Base-by-base conservation (phyloP, 2,113 vertebrate genomes). In the Onychostruthus taczanowskii region DNA sequence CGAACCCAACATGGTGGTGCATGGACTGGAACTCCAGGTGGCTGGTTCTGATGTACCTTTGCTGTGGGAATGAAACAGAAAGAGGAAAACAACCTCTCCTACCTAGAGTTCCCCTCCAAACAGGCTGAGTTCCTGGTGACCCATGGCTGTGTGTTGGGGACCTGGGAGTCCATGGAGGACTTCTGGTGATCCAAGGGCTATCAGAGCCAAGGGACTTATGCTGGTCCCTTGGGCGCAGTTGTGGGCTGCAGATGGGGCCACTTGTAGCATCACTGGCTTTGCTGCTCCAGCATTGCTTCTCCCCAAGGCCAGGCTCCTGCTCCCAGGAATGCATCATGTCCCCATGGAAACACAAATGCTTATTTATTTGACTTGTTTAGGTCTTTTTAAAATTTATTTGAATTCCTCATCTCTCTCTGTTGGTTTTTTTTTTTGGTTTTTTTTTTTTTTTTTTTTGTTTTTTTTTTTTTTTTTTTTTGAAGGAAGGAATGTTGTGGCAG, bases 181-280 rank as follows among this genome's bases (percentile, higher is more conserved):
- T 52, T 27, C 27, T 72, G 53, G 26, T 63, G 53, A 7, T 24
- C 59, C 55, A 4, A 13, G 69, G 37, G 44, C 47, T 43, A 0
- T 20, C 0, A 1, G 59, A 61, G 50, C 79, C 1, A 3, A 17
- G 84, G 44, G 37, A 15, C 11, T 1, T 1, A 0, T 1, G 27
- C 64, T 0, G 0, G 16, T 92, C 39, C 31, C 39, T 47, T 0
- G 4, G 56, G 31, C 0, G 0, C 43, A 10, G 43, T 3, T 1
- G 2, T 24, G 61, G 30, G 52, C 66, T 55, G 39, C 55, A 44
- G 0, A 0, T 7, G 52, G 15, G 15, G 21, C 19, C 12, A 1
- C 67, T 53, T 3, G 5, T 21, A 56, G 18, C 23, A 9, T 61
- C 46, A 0, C 53, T 26, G 52, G 13, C 64, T 59, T 79, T 11